Evolutionary conservation across 1,140 invertebrate genomes (phyloP), one percentile per base, ranked within the genome.

Genomic region (Drosophila lacteicornis): DNA sequence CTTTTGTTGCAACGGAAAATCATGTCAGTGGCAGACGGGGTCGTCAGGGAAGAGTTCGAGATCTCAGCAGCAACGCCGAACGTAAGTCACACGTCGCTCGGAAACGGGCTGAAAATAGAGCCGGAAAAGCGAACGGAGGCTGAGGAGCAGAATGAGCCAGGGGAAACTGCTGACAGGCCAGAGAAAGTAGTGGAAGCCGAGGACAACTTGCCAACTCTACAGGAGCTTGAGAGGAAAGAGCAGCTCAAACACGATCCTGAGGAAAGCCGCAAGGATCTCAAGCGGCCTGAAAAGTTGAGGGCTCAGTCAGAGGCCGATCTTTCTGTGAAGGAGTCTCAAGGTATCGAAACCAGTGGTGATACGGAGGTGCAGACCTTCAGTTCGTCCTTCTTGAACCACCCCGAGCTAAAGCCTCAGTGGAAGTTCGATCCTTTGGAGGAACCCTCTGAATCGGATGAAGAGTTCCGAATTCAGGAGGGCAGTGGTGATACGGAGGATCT

Each of bases 11-110:
- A 75, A 38, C 46, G 22, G 43, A 8, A 22, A 38, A 74, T 45
- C 61, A 76, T 76, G 74, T 76, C 74, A 36, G 42, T 53, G 36
- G 42, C 36, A 65, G 33, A 59, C 53, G 11, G 15, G 30, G 11
- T 30, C 70, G 19, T 30, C 60, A 36, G 55, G 53, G 13, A 58
- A 9, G 42, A 58, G 11, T n/a, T 65, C 22, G 36, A 76, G 25
- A 75, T 40, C 42, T 36, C 61, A 45, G 46, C 22, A 42, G 40
- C 22, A 74, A 47, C 40, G 4, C 27, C 50, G 38, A 46, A 45
- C n/a, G 25, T 50, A 13, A 76, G 53, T 45, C 61, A 27, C 17
- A 53, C 33, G 22, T 51, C 38, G 19, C 22, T 75, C 33, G 40
- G 0, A 43, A 40, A 8, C 25, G 45, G 45, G 30, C 15, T 7